A percentile compares a stretch with the other conserved stretches of the same genome.
Evolutionary conservation across 2,888 invertebrate species (phyloP).

Genomic region (Prenolepis imparis): DNA sequence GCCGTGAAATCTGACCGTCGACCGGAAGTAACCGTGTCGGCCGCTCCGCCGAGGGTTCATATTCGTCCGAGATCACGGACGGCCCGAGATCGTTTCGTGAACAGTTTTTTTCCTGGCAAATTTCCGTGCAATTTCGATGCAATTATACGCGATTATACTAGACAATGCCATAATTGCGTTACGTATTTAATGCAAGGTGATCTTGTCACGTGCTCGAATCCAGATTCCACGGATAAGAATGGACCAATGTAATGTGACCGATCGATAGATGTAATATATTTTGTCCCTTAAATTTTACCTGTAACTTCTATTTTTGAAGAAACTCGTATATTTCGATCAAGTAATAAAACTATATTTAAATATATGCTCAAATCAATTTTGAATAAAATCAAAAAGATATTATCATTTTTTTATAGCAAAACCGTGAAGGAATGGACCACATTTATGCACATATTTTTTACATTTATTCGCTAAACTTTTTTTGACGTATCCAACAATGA

Average conservation of each 20-base stretch:
- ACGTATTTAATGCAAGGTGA: constrained; percentile 10
- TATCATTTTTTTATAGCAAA: not conserved
- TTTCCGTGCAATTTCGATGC: not conserved
- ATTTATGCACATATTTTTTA: not conserved
- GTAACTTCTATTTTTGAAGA: not conserved
- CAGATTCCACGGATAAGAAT: not conserved
- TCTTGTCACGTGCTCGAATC: constrained; percentile 21
- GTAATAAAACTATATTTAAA: not conserved
- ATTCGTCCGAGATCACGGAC: constrained; percentile 32
- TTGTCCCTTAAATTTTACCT: not conserved
- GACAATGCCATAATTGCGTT: constrained; percentile 4
- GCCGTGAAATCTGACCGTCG: constrained; percentile 77
- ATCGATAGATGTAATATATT: not conserved
- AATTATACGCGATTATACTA: constrained; percentile 21
- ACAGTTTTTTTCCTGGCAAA: constrained; percentile 13
- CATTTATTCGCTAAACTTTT: not conserved
- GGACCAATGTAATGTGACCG: not conserved
- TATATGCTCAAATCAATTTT: not conserved
- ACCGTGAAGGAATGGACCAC: not conserved
- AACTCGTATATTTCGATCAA: not conserved
- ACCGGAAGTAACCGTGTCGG: constrained; percentile 70
- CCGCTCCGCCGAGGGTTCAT: constrained; percentile 32
- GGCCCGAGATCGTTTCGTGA: not conserved
- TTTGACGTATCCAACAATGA: not conserved
- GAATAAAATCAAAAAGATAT: constrained; percentile 13